These are phyloP conservation scores for Neotragus moschatus DNA, from an alignment of 2,113 vertebrate species.

Conservation along the genomic window DNA sequence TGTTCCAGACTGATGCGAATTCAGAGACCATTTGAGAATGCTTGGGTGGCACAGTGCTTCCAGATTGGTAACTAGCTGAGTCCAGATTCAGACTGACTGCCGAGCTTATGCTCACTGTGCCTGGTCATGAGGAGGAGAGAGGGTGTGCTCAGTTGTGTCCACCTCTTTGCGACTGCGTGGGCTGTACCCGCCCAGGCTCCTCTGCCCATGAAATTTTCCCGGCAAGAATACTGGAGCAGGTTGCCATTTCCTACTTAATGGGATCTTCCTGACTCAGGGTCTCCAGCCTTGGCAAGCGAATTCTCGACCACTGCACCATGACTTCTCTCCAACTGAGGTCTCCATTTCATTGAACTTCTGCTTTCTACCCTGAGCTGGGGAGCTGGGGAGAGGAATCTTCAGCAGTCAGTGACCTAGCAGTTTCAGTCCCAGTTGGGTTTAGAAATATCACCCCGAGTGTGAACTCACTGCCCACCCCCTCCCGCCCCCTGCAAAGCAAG, in stretches of 20 bases:
- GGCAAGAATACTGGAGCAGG: neutral
- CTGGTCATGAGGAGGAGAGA: neutral
- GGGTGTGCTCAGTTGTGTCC: neutral
- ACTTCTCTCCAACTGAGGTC: neutral
- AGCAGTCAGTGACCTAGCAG: neutral
- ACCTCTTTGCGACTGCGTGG: neutral
- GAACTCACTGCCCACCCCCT: neutral
- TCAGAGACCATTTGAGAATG: neutral
- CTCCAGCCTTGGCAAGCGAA: neutral
- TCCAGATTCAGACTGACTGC: neutral
- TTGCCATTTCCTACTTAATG: neutral
- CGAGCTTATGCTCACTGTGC: neutral
- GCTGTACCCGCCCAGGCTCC: neutral
- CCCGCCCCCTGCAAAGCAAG: neutral
- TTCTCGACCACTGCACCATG: neutral
- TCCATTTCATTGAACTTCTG: neutral
- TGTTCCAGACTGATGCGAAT: neutral
- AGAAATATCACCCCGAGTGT: neutral
- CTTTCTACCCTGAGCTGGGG: neutral
- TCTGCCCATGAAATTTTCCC: neutral
- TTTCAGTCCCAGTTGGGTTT: neutral
- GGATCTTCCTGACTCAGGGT: neutral
- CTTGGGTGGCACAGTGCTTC: neutral
- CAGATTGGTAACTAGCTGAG: neutral
- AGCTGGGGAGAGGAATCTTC: neutral